phyloP scores from a whole-genome alignment of 2,113 vertebrate species.

The Megaleporinus macrocephalus region DNA sequence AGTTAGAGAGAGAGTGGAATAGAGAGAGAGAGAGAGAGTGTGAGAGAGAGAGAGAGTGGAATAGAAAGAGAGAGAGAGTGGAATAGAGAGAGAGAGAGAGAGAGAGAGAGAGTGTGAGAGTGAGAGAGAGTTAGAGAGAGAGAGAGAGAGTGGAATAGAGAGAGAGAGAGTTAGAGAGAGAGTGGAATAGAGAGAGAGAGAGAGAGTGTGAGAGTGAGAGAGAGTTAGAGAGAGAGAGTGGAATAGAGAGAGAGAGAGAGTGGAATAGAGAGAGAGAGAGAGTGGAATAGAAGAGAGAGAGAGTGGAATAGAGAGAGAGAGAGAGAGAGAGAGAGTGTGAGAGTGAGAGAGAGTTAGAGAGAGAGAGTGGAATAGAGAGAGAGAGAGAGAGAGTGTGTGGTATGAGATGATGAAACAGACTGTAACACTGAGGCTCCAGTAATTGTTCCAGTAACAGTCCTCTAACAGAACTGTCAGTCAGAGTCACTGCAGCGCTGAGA shows the following conservation, averaged over 20 bases:
- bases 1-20: neutral
- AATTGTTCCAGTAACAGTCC: neutral
- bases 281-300: neutral
- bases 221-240: neutral
- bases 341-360: neutral
- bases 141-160: neutral
- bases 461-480: too few relatives aligned
- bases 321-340: neutral
- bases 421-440: neutral
- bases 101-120: neutral
- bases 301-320: neutral
- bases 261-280: neutral
- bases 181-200: neutral
- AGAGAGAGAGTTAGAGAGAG: constrained; percentile 4
- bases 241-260: neutral
- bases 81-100: neutral
- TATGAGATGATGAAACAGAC: neutral
- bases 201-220: constrained; percentile 28
- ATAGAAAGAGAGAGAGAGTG: neutral
- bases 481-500: too few relatives aligned
- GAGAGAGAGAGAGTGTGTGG: neutral
- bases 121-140: neutral
- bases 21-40: neutral
- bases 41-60: neutral
- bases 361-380: neutral